Evolutionary conservation across 1,140 invertebrate genomes (phyloP).

Genomic region (Eueides isabella): DNA sequence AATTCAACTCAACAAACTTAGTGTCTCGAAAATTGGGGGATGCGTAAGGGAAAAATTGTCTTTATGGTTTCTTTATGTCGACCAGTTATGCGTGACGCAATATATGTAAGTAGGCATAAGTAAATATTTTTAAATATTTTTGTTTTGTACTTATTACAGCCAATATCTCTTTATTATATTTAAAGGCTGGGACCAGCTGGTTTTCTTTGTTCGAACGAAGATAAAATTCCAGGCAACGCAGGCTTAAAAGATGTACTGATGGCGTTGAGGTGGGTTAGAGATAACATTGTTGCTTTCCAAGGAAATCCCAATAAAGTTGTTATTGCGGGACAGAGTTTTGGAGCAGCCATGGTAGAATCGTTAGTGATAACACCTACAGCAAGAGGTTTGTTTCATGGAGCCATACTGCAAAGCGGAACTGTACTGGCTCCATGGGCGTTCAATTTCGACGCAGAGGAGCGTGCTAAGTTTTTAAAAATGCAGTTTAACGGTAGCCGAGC

Average conservation of each 20-base stretch:
- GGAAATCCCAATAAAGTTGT: constrained; percentile 85
- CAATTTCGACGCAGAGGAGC: constrained; percentile 61
- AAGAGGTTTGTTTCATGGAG: constrained; percentile 62
- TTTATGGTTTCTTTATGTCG: too few relatives aligned
- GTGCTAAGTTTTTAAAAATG: constrained; percentile 47
- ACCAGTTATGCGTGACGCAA: too few relatives aligned
- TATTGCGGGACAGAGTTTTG: constrained; percentile 81
- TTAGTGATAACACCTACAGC: constrained; percentile 56
- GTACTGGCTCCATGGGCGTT: constrained; percentile 68
- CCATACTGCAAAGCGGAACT: constrained; percentile 73
- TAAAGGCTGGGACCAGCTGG: constrained; percentile 65
- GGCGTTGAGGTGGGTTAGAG: constrained; percentile 85
- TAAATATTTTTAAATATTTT: not conserved
- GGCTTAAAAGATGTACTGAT: constrained; percentile 86
- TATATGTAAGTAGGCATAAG: not conserved
- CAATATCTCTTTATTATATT: too few relatives aligned
- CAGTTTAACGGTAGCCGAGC: constrained; percentile 41
- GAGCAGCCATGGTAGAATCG: constrained; percentile 75
- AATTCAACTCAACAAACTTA: too few relatives aligned
- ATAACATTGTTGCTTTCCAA: constrained; percentile 87
- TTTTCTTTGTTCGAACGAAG: constrained; percentile 81
- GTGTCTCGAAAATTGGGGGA: too few relatives aligned
- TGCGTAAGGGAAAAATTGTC: too few relatives aligned
- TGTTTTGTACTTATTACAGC: too few relatives aligned
- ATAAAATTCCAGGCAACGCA: constrained; percentile 86